A percentile compares a stretch with the other conserved stretches of the same genome.
These are phyloP conservation scores for Platygyra sinensis DNA, from an alignment of 64 coral and sea anemone genomes.

Conservation along the genomic window DNA sequence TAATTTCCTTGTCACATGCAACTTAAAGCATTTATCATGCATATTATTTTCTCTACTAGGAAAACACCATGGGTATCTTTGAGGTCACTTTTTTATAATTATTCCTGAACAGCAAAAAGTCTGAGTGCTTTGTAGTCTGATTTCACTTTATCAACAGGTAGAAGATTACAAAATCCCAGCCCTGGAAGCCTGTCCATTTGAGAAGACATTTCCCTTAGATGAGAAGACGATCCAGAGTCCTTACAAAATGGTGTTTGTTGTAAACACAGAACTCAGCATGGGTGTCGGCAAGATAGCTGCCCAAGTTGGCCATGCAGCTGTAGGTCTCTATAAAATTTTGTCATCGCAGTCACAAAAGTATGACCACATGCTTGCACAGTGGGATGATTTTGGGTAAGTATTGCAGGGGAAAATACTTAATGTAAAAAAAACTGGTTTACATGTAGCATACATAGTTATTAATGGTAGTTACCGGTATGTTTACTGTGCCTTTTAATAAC, in stretches of 20 bases:
- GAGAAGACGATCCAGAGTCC: constrained; percentile 39
- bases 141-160: constrained; percentile 18
- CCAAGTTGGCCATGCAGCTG: constrained; percentile 90
- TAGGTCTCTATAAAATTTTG: constrained; percentile 80
- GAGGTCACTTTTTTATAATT: neutral
- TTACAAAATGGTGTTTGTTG: constrained; percentile 95
- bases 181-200: neutral
- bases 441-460: no score
- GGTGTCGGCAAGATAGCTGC: constrained; percentile 92
- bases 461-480: no score
- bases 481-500: no score
- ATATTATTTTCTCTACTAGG: no score
- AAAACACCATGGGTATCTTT: neutral
- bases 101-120: neutral
- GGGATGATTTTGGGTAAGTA: constrained; percentile 90
- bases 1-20: no score
- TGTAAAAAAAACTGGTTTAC: neutral
- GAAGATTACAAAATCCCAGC: neutral
- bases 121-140: neutral
- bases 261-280: constrained; percentile 87
- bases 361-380: constrained; percentile 68
- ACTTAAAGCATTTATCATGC: no score
- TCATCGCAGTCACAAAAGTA: constrained; percentile 47
- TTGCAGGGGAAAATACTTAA: neutral
- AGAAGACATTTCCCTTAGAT: constrained; percentile 59